phyloP scores from a whole-genome alignment of 2,797 vertebrate species.

The Acanthiza pusilla region DNA sequence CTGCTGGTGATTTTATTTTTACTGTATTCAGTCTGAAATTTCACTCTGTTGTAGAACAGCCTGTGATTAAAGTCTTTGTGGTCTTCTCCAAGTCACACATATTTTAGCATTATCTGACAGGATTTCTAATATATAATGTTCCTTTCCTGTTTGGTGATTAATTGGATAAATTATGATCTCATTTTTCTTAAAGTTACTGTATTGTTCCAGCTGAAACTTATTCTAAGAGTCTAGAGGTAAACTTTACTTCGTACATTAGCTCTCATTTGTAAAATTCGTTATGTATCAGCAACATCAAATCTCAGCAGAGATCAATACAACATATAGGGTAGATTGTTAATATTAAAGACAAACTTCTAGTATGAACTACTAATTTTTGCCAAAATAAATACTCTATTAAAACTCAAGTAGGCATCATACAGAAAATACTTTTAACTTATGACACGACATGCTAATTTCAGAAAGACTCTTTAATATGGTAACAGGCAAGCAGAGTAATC shows the following conservation, averaged over 20 bases:
- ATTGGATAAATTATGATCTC: background rate
- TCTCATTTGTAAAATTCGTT: background rate
- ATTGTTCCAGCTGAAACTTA: background rate
- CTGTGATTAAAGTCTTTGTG: background rate
- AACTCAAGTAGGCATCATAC: background rate
- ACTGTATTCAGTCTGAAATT: background rate
- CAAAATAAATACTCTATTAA: constrained; percentile 19
- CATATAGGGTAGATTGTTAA: background rate
- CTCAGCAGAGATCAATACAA: background rate
- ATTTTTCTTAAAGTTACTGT: background rate
- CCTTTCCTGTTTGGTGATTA: background rate
- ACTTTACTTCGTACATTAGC: background rate
- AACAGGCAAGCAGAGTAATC: background rate
- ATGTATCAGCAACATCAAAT: background rate
- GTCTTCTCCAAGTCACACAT: background rate
- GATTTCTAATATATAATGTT: background rate
- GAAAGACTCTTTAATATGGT: background rate
- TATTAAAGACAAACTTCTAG: background rate
- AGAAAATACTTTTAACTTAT: background rate
- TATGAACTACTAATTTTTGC: background rate
- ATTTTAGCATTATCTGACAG: background rate
- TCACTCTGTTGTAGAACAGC: background rate
- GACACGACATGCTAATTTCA: background rate
- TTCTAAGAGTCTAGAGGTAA: background rate
- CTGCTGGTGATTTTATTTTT: background rate